These are phyloP conservation scores for Pristionchus japonicus DNA, from an alignment of 2,888 invertebrate species.

Conservation along the genomic window DNA sequence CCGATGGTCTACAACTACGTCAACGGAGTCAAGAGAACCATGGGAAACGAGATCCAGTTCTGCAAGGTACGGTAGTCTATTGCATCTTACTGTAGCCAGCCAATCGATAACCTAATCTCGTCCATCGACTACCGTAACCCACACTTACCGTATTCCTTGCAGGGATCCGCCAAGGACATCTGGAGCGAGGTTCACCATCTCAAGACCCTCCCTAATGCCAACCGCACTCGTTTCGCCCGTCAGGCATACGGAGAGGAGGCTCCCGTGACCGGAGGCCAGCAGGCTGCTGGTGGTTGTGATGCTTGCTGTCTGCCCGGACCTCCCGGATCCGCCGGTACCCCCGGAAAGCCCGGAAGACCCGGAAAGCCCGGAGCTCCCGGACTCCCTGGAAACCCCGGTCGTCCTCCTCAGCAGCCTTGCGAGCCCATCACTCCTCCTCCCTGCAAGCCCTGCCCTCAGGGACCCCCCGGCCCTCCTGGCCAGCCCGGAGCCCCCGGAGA, in stretches of 20 bases:
- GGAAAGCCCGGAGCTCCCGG: conserved; percentile 57
- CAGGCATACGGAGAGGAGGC: conserved; percentile 27
- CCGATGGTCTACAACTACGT: conserved; percentile 75
- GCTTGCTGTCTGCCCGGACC: conserved; percentile 68
- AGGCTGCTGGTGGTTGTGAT: conserved; percentile 41
- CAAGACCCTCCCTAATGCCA: conserved; percentile 46
- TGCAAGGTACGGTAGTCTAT: conserved; percentile 62
- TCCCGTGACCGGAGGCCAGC: conserved; percentile 34
- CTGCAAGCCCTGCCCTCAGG: conserved; percentile 42
- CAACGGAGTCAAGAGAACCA: conserved; percentile 68
- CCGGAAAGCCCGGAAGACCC: conserved; percentile 69
- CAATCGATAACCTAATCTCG: background rate
- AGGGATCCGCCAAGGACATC: conserved; percentile 48
- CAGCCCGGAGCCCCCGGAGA: conserved; percentile 50
- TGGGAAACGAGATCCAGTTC: conserved; percentile 72
- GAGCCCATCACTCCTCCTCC: conserved; percentile 45
- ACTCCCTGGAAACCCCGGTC: conserved; percentile 71
- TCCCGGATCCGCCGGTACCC: conserved; percentile 68
- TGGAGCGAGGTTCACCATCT: conserved; percentile 47
- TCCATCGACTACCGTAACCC: background rate
- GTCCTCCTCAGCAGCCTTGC: conserved; percentile 62
- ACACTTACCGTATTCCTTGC: background rate
- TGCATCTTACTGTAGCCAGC: background rate
- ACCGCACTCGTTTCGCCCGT: conserved; percentile 44
- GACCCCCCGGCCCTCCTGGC: conserved; percentile 47